Conservation (phyloP, 2,113 vertebrate species). For the Uria lomvia region DNA sequence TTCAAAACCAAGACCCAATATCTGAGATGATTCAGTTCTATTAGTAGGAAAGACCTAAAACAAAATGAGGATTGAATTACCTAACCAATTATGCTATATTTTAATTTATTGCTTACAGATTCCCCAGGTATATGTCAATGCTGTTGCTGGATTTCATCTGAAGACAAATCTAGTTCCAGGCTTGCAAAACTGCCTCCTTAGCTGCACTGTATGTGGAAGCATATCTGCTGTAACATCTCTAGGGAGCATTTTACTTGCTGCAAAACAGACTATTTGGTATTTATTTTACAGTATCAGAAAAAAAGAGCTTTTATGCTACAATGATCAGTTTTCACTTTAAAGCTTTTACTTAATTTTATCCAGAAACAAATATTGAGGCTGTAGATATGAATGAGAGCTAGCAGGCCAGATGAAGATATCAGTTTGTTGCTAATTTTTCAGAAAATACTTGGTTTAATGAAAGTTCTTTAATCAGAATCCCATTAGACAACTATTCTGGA, state of each 20-base stretch:
- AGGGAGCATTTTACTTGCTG: not conserved
- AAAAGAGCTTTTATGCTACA: not conserved
- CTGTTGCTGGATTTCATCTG: not conserved
- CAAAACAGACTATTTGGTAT: not conserved
- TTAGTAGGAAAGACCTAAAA: not conserved
- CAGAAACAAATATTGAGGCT: conserved; percentile 27
- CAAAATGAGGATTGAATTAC: not conserved
- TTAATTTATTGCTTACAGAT: not conserved
- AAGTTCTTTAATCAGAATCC: not conserved
- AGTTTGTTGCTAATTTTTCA: not conserved
- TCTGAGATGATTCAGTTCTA: not conserved
- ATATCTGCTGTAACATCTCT: not conserved
- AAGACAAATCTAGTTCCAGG: not conserved
- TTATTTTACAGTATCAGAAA: not conserved
- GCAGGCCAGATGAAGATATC: not conserved
- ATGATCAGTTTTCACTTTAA: not conserved
- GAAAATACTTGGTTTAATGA: not conserved
- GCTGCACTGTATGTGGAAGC: not conserved
- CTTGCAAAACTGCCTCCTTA: not conserved
- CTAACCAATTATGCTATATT: not conserved
- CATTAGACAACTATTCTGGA: not conserved
- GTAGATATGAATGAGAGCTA: conserved; percentile 20
- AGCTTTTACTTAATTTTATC: not conserved
- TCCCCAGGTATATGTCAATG: not conserved
- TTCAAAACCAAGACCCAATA: not conserved